Evolutionary conservation across 2,797 vertebrate species (phyloP), one percentile per base, ranked within the genome.

Genomic region (Crax fasciolata): DNA sequence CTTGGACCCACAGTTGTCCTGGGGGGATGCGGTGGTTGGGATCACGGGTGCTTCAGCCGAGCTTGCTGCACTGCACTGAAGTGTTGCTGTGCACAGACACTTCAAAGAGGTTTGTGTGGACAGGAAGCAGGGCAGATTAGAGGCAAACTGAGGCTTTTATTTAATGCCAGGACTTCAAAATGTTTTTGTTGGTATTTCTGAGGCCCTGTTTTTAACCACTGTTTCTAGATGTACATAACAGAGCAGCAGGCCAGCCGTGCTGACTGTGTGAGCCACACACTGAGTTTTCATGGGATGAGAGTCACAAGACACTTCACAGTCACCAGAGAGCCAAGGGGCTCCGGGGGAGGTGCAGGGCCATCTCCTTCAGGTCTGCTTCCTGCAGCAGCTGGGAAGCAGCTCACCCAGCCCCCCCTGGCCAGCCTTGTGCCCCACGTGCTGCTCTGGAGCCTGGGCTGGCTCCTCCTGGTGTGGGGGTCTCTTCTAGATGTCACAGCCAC

Each of bases 121-220:
- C 68, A 80, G 95, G 93, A 95, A 93, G n/a, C 38, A 67, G 61
- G 75, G 65, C 61, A 90, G 46, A 86, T 96, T 72, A 91, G 76
- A 90, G 73, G 35, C 76, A 78, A 58, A n/a, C 27, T 48, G 68
- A 85, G 41, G 72, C 86, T 95, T 96, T 94, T 78, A 55, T 93
- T 87, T 91, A 20, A 7, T 94, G 82, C 82, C 66, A 88, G 70
- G 46, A 30, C 72, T 84, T 84, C 30, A 54, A 62, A 94, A 41
- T 51, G 76, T 51, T 86, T 70, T 89, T 11, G 15, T 19, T 68
- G 79, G 41, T 39, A 35, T 85, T 95, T 68, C 66, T 75, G 62
- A 87, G 66, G 76, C 35, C n/a, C 9, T 6, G 0, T 35, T 94
- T 90, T 84, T 78, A 87, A 46, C 70, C 21, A 8, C 74, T 79